A percentile compares a stretch with the other conserved stretches of the same genome.
Evolutionary conservation across 1,140 invertebrate genomes (phyloP).

Genomic region (Drosophila novamexicana): DNA sequence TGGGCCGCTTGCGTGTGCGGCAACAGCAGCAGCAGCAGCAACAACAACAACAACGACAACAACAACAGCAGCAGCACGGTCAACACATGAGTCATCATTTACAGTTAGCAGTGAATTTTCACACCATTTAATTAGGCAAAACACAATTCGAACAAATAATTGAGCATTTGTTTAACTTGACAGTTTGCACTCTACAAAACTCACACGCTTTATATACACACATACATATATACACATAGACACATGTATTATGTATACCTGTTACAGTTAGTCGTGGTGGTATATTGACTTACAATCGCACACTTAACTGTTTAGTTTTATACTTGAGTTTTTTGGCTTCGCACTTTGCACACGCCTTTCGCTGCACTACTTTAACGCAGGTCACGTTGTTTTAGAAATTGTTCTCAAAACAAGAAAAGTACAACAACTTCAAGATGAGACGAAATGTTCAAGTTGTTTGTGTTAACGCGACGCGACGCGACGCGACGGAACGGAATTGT

Average conservation of each 20-base stretch:
- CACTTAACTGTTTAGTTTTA: conserved; percentile 11
- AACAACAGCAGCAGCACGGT: conserved; percentile 19
- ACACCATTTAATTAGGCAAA: conserved; percentile 30
- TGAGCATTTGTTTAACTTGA: neutral
- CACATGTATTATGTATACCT: conserved; percentile 9
- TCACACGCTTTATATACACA: neutral
- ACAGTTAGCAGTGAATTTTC: conserved; percentile 34
- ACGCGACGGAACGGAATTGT: conserved; percentile 12
- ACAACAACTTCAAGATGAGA: neutral
- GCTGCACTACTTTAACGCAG: conserved; percentile 34
- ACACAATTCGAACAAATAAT: conserved; percentile 12
- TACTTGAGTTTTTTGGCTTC: neutral
- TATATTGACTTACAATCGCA: conserved; percentile 6
- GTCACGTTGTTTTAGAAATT: neutral
- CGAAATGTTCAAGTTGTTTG: conserved; percentile 9
- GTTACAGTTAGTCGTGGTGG: neutral
- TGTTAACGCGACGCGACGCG: conserved; percentile 24
- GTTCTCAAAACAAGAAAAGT: neutral
- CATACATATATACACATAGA: neutral
- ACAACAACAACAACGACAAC: neutral
- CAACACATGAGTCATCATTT: conserved; percentile 31
- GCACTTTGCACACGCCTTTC: conserved; percentile 46
- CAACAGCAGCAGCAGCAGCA: conserved; percentile 6
- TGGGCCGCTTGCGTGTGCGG: conserved; percentile 39
- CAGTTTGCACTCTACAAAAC: conserved; percentile 1